These are phyloP conservation scores for Microctenopoma steveboyesi DNA, from an alignment of 2,797 vertebrate genomes.

Conservation along the genomic window DNA sequence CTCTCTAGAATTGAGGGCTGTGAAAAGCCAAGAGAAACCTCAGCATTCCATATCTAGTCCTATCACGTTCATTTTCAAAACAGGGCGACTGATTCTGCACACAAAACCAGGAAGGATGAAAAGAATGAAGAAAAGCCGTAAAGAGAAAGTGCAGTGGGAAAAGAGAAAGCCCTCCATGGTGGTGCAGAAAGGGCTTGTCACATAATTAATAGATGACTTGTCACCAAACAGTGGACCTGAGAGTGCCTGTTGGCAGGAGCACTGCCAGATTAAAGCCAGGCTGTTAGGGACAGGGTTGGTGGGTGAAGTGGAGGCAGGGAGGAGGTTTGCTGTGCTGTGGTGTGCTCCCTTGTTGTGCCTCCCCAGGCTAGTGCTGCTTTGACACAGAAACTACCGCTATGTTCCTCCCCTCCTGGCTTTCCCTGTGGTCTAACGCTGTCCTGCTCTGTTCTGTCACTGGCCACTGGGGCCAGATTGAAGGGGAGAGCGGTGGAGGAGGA, in stretches of 20 bases:
- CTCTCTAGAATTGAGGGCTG: conserved; percentile 72
- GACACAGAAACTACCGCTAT: conserved; percentile 82
- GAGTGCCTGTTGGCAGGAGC: conserved; percentile 74
- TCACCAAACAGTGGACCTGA: conserved; percentile 77
- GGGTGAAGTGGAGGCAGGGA: conserved; percentile 65
- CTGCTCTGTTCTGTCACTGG: conserved; percentile 77
- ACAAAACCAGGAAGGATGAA: conserved; percentile 62
- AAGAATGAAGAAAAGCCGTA: conserved; percentile 64
- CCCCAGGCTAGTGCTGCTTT: conserved; percentile 71
- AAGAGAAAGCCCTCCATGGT: conserved; percentile 64
- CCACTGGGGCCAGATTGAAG: conserved; percentile 72
- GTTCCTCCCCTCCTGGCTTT: conserved; percentile 76
- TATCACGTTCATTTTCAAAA: conserved; percentile 82
- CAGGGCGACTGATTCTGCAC: conserved; percentile 74
- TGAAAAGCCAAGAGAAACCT: conserved; percentile 80
- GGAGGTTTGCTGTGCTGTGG: conserved; percentile 64
- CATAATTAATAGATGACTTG: conserved; percentile 83
- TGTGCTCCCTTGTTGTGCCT: conserved; percentile 74
- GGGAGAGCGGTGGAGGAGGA: conserved; percentile 68
- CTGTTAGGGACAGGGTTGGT: conserved; percentile 69
- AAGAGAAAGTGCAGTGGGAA: conserved; percentile 50
- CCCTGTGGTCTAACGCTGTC: conserved; percentile 80
- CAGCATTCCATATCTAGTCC: conserved; percentile 78
- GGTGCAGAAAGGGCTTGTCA: conserved; percentile 72
- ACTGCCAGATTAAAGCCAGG: conserved; percentile 77